phyloP scores from a whole-genome alignment of 1,140 invertebrate species.

The Tribolium madens region DNA sequence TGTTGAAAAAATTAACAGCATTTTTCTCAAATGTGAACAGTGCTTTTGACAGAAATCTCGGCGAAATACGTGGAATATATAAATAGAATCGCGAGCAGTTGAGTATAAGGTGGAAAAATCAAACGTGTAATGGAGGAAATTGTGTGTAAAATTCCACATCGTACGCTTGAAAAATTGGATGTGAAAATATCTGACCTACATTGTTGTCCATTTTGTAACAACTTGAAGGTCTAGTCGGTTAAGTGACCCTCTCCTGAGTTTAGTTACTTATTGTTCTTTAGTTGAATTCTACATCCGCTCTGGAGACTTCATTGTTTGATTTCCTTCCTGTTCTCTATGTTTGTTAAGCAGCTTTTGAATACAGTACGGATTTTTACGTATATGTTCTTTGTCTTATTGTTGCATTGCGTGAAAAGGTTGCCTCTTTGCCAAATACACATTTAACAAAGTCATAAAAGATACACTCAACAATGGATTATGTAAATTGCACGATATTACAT shows the following conservation, averaged over 20 bases:
- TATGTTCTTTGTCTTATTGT: constrained; percentile 47
- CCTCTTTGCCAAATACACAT: constrained; percentile 20
- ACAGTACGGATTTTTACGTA: constrained; percentile 45
- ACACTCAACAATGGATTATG: constrained; percentile 28
- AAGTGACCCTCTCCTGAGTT: constrained; percentile 26
- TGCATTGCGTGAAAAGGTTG: constrained; percentile 44
- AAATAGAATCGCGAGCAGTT: constrained; percentile 13
- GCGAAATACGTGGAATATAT: constrained; percentile 31
- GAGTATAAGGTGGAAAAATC: constrained; percentile 35
- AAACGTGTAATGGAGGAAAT: constrained; percentile 34
- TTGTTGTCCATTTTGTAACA: constrained; percentile 8
- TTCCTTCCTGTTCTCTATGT: constrained; percentile 49
- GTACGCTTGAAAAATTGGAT: constrained; percentile 13
- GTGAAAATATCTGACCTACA: constrained; percentile 13
- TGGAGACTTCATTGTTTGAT: constrained; percentile 32
- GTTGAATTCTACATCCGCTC: constrained; percentile 25
- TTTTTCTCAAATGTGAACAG: constrained; percentile 1
- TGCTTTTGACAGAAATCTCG: constrained; percentile 27
- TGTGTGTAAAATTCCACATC: constrained; percentile 22
- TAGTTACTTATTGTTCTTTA: constrained; percentile 44
- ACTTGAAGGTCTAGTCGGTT: constrained; percentile 23
- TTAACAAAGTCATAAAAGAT: constrained; percentile 35
- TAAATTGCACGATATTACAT: constrained; percentile 33
- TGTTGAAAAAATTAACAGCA: not conserved
- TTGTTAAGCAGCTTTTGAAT: constrained; percentile 46